Base-by-base conservation (phyloP, 2,113 vertebrate species). In the Tricholaema leucomelas region DNA sequence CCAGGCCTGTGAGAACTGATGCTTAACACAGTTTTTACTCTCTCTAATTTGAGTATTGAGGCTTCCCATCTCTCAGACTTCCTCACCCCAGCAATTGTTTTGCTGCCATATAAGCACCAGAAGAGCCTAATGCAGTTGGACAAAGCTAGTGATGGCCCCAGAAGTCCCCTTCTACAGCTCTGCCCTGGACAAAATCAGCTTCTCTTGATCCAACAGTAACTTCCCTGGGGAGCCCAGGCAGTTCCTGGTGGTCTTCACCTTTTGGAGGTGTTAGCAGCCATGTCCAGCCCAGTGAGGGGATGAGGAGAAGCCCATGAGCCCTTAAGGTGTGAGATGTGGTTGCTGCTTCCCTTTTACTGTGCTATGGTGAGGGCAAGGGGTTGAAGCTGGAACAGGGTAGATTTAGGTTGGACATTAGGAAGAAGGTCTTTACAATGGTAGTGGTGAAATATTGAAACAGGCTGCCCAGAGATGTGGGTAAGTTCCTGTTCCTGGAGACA, bases 71-170 rank as follows among this genome's bases (percentile, higher is more conserved):
- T 16, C 2, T 63, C 13, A 55, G 5, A 71, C 12, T 52, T 81
- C 17, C 73, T 19, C 6, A 10, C 10, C 7, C 3, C 1, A 2
- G 54, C n/a, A 46, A 31, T 48, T 0, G 1, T 64, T 35, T 28
- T 21, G 42, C 52, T 61, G 81, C 28, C 8, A 4, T 15, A 74
- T 30, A 28, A 44, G 36, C 61, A 75, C 30, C 35, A 70, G n/a
- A 38, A 66, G 48, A 5, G 6, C 6, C 25, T 88, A 73, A 89
- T 66, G 76, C 6, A 5, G 71, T 31, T 0, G 4, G 84, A 89
- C 71, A 88, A 78, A 5, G 4, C n/a, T 3, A 20, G 21, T 27
- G 25, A 28, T 2, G 9, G 69, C 56, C 42, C 17, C 0, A 1
- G 18, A 16, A 5, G 5, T 3, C 21, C 23, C 14, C 10, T 71